Evolutionary conservation across 1,140 invertebrate species (phyloP), one percentile per base, ranked within the genome.

Genomic region (Arion vulgaris): DNA sequence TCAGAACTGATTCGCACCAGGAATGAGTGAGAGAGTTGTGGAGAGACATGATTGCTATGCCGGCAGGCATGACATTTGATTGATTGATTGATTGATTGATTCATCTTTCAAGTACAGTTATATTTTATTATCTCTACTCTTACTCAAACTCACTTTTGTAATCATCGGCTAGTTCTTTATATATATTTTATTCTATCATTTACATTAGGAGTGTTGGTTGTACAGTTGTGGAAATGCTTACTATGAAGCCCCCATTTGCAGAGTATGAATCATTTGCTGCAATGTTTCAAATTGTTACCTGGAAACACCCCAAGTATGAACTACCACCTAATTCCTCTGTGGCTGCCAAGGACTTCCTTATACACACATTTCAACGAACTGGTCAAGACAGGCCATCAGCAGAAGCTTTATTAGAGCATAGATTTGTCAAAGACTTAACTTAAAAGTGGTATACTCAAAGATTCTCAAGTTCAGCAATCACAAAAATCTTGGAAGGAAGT

Each of bases 151-250:
- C 15, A 45, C 41, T 7, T 7, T 45, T 45, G 41, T 45, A 7
- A n/a, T n/a, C n/a, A n/a, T n/a, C n/a, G n/a, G n/a, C n/a, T n/a
- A n/a, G n/a, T 45, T 45, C 41, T 45, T 15, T 7, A 45, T 45
- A 45, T 7, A 45, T 7, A 45, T 45, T 45, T 45, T 45, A 7
- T 45, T 45, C 41, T 7, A 7, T 45, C 15, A 5, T 45, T 82
- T 57, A 73, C 85, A 86, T 51, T 88, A 92, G 92, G 92, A 92
- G 91, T 86, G 83, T 92, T 38, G 92, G 91, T 38, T 91, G 91
- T 83, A 92, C 92, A 13, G 84, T 92, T 34, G 92, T 92, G 36
- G 92, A 92, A 85, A 92, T 92, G 90, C 72, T 92, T 19, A 91
- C 91, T 0, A 86, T 83, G 53, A 89, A 88, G 83, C 92, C 91